Conservation (phyloP, 1,140 invertebrate genomes). For the Orius insidiosus region DNA sequence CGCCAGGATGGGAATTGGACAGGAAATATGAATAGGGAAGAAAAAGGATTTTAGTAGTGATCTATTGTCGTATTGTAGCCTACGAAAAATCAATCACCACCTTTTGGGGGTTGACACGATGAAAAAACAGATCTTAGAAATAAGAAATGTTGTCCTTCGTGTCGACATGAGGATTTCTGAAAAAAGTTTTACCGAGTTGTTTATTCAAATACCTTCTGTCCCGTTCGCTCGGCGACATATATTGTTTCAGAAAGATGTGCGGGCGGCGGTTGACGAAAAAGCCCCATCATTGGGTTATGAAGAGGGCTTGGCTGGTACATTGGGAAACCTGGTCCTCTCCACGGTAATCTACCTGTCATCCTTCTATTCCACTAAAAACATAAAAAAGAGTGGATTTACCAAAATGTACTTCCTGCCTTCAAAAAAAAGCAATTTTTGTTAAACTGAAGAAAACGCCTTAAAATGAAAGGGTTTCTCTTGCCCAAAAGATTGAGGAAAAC, state of each 20-base stretch:
- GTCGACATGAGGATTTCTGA: background rate
- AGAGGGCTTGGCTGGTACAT: conserved; percentile 9
- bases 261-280: conserved; percentile 16
- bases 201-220: conserved; percentile 8
- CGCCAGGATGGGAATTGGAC: background rate
- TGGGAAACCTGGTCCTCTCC: conserved; percentile 8
- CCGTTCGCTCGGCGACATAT: conserved; percentile 16
- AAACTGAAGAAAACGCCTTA: no score
- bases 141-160: background rate
- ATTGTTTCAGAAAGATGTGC: conserved; percentile 17
- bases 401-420: no score
- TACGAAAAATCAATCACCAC: background rate
- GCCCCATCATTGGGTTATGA: conserved; percentile 9
- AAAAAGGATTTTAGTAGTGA: background rate
- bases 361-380: conserved; percentile 16
- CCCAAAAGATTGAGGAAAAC: no score
- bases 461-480: no score
- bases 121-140: background rate
- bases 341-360: conserved; percentile 7
- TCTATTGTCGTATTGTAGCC: background rate
- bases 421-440: no score
- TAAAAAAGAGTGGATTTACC: no score
- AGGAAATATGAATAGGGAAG: background rate
- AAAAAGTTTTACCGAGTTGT: no score
- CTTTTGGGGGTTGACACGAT: background rate